Evolutionary conservation across 2,113 vertebrate genomes (phyloP).

Genomic region (Ranitomeya variabilis): DNA sequence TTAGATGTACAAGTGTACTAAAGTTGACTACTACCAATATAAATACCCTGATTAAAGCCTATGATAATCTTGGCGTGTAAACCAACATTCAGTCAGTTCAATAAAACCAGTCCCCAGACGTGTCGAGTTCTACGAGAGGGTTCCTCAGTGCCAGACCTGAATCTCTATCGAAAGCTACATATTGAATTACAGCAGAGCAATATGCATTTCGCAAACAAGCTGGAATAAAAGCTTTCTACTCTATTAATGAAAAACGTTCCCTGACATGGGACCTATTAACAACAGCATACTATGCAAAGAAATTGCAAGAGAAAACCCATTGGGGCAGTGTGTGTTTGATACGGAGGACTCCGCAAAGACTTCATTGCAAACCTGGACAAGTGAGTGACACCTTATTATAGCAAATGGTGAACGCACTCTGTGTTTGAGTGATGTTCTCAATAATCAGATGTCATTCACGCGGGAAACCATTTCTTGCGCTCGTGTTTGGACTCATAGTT

Average conservation of each 20-base stretch:
- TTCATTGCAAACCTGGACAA: conserved; percentile 36
- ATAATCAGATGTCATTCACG: conserved; percentile 42
- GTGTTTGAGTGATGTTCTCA: conserved; percentile 46
- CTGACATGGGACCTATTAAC: conserved; percentile 33
- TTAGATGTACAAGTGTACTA: conserved; percentile 11
- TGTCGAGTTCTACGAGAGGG: not conserved
- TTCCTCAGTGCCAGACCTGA: conserved; percentile 18
- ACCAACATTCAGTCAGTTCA: conserved; percentile 15
- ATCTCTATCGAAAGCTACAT: conserved; percentile 19
- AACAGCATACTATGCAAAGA: not conserved
- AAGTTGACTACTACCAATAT: conserved; percentile 35
- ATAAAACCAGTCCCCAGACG: conserved; percentile 41
- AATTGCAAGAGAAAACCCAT: not conserved
- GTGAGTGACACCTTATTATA: conserved; percentile 54
- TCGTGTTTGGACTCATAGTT: not conserved
- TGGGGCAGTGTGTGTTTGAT: conserved; percentile 16
- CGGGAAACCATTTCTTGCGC: conserved; percentile 9
- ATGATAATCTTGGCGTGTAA: conserved; percentile 40
- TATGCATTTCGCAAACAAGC: conserved; percentile 39
- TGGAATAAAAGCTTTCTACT: not conserved
- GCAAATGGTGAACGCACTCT: conserved; percentile 31
- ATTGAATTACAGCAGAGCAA: conserved; percentile 18
- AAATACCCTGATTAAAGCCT: conserved; percentile 43
- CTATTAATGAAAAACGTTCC: conserved; percentile 19
- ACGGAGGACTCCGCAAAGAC: conserved; percentile 5